Evolutionary conservation across 2,797 vertebrate species (phyloP).

Genomic region (Cottoperca gobio): DNA sequence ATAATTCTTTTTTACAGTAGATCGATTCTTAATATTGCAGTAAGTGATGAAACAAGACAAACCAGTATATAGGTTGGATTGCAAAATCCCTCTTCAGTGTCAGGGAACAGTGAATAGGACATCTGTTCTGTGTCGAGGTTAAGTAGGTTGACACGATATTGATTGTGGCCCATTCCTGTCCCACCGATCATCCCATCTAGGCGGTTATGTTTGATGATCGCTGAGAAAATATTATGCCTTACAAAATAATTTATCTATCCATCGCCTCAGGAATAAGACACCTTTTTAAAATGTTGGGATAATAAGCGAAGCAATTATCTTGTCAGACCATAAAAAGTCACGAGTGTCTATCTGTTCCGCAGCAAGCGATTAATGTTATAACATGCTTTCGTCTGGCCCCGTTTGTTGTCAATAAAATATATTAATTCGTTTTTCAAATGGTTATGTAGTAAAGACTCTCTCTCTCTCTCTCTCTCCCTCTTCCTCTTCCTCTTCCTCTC

Average conservation of each 20-base stretch:
- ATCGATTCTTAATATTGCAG: constrained; percentile 5
- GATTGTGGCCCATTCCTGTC: constrained; percentile 22
- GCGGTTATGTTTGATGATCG: constrained; percentile 20
- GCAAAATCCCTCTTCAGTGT: constrained; percentile 41
- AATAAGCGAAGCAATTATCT: constrained; percentile 36
- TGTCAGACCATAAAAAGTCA: constrained; percentile 14
- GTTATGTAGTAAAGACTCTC: no score
- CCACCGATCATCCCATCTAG: constrained; percentile 22
- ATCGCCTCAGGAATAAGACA: constrained; percentile 6
- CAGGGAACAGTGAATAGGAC: constrained; percentile 27
- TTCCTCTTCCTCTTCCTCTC: no score
- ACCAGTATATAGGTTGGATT: neutral
- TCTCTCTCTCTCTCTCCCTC: no score
- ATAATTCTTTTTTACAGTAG: neutral
- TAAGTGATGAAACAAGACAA: neutral
- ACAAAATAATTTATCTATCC: constrained; percentile 30
- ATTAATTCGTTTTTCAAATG: neutral
- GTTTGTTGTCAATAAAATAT: neutral
- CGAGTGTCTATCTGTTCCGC: constrained; percentile 11
- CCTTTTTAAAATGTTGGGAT: constrained; percentile 17
- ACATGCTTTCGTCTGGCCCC: constrained; percentile 2
- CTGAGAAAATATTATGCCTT: constrained; percentile 8
- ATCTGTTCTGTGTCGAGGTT: constrained; percentile 43
- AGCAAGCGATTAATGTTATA: constrained; percentile 1
- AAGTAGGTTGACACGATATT: constrained; percentile 53